Conservation (phyloP, 2,113 vertebrate genomes). For the Phyllostomus hastatus region DNA sequence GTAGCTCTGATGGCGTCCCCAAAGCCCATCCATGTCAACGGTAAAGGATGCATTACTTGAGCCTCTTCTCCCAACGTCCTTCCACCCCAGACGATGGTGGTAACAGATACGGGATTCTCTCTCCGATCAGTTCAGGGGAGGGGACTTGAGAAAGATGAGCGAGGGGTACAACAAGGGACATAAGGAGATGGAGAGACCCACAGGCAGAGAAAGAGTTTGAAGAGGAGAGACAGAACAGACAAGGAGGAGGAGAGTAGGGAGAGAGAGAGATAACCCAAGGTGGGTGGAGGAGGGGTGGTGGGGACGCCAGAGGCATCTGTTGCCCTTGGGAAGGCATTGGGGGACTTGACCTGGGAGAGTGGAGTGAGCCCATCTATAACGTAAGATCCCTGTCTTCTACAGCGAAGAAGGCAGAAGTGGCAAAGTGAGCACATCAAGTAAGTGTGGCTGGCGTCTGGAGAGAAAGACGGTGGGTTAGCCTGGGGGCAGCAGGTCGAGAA, state of each 20-base stretch:
- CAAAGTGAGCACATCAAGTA: background rate
- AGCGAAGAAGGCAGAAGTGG: background rate
- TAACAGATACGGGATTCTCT: background rate
- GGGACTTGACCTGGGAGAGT: rapidly evolving
- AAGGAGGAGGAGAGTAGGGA: background rate
- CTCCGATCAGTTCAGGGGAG: background rate
- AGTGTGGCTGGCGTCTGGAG: rapidly evolving
- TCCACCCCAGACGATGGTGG: background rate
- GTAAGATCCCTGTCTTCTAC: background rate
- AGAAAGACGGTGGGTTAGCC: background rate
- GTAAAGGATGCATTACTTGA: background rate
- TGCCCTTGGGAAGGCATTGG: background rate
- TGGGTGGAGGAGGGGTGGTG: rapidly evolving
- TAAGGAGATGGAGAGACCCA: background rate
- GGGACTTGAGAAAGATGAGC: background rate
- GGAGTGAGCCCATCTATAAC: rapidly evolving
- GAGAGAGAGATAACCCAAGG: background rate
- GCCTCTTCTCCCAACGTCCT: background rate
- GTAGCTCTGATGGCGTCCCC: background rate
- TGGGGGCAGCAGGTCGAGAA: background rate
- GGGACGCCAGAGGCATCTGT: no score
- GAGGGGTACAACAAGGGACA: background rate
- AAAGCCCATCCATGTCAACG: rapidly evolving
- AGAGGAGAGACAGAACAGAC: background rate
- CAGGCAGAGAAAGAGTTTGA: background rate